A percentile compares a stretch with the other conserved stretches of the same genome.
These are phyloP conservation scores for Laticauda laticaudata DNA, from an alignment of 2,113 vertebrate species.

Conservation along the genomic window DNA sequence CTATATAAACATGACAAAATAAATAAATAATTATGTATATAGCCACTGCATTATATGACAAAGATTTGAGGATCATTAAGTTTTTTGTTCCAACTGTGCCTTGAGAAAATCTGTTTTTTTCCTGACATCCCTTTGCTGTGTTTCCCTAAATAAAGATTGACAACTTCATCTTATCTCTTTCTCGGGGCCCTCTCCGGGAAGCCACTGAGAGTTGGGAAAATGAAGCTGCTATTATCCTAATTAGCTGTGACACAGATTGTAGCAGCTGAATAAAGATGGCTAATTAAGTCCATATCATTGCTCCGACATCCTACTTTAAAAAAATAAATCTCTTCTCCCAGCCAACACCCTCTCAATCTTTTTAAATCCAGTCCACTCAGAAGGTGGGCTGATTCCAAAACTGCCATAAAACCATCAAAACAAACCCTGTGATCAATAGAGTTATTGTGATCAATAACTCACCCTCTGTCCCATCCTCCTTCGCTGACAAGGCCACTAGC, in stretches of 20 bases:
- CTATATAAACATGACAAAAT: too few relatives aligned
- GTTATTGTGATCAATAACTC: neutral
- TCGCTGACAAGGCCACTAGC: neutral
- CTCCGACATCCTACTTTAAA: neutral
- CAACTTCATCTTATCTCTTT: neutral
- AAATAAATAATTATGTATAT: too few relatives aligned
- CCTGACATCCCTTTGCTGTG: neutral
- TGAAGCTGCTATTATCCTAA: neutral
- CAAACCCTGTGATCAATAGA: neutral
- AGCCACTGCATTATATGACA: too few relatives aligned
- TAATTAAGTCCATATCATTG: neutral
- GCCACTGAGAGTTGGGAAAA: neutral
- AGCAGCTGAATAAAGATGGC: neutral
- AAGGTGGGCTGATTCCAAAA: neutral
- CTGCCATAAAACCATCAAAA: neutral
- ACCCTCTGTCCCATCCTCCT: neutral
- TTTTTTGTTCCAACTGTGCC: neutral
- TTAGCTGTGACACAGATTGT: neutral
- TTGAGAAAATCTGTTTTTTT: neutral
- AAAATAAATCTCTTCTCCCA: neutral
- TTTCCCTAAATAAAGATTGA: neutral
- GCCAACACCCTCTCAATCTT: neutral
- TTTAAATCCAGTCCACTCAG: neutral
- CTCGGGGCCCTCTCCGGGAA: neutral
- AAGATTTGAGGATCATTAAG: neutral